phyloP scores from a whole-genome alignment of 2,113 vertebrate genomes.

The Elaphurus davidianus region DNA sequence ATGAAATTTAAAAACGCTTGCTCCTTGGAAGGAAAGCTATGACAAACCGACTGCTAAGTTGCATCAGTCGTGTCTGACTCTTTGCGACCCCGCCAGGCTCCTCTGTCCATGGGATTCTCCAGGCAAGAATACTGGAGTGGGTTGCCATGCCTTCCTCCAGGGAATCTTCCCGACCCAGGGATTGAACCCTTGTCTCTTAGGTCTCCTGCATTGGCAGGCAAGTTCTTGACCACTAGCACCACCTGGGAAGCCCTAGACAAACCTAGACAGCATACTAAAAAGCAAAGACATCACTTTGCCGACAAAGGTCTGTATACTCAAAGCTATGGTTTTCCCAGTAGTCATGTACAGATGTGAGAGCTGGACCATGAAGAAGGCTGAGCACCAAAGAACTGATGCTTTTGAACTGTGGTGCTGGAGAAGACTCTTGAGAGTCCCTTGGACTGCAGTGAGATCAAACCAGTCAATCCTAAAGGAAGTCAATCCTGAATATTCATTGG shows the following conservation, averaged over 20 bases:
- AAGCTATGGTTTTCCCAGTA: neutral
- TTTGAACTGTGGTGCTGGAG: neutral
- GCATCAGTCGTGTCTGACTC: neutral
- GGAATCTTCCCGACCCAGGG: neutral
- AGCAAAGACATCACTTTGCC: neutral
- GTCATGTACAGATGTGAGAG: neutral
- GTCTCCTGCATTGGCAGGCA: neutral
- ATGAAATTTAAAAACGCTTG: neutral
- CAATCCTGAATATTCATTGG: neutral
- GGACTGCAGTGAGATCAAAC: neutral
- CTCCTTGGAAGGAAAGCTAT: neutral
- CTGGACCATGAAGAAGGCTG: neutral
- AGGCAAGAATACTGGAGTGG: neutral
- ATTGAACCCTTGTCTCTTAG: neutral
- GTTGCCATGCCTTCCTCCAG: neutral
- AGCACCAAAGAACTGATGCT: neutral
- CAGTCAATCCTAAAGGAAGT: neutral
- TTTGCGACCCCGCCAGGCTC: neutral
- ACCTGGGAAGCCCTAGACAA: neutral
- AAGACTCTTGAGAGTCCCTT: neutral
- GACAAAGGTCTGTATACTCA: neutral
- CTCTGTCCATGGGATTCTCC: neutral
- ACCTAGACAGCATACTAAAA: neutral
- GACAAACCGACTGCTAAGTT: neutral
- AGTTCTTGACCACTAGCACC: neutral